Evolutionary conservation across 2,113 vertebrate genomes (phyloP).

Genomic region (Sciurus niger): DNA sequence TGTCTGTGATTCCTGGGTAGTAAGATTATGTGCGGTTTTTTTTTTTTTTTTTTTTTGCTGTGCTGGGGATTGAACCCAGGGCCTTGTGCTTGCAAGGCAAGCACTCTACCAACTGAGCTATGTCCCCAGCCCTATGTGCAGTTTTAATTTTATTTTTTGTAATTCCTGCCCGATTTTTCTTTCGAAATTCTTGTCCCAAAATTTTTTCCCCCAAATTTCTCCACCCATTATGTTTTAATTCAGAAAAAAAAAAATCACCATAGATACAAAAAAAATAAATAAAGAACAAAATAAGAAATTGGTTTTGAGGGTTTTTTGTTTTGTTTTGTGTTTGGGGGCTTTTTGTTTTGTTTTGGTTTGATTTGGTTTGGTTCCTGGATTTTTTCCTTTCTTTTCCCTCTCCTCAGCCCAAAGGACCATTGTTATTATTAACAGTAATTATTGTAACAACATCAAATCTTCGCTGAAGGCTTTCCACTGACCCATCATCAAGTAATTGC

Average conservation of each 20-base stretch:
- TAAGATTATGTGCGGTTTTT: not conserved
- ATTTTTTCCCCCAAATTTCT: constrained; percentile 24
- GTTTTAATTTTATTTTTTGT: constrained; percentile 30
- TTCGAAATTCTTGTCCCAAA: not conserved
- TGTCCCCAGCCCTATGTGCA: not conserved
- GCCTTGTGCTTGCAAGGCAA: too few relatives aligned
- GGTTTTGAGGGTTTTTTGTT: not conserved
- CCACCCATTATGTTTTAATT: constrained; percentile 33
- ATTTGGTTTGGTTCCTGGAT: not conserved
- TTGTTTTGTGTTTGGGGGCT: not conserved
- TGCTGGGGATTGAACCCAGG: too few relatives aligned
- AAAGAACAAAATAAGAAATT: not conserved
- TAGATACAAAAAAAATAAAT: constrained; percentile 58
- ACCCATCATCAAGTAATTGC: not conserved
- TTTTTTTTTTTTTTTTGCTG: too few relatives aligned
- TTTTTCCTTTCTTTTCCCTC: constrained; percentile 73
- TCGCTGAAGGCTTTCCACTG: not conserved
- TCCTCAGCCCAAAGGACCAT: not conserved
- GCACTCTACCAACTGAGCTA: too few relatives aligned
- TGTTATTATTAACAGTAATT: not conserved
- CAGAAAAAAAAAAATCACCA: not conserved
- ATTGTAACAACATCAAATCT: not conserved
- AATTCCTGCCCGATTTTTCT: not conserved
- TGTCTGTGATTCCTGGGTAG: constrained; percentile 12
- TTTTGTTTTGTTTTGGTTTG: not conserved